Base-by-base conservation (phyloP, 2,888 invertebrate genomes). In the Drosophila anceps region DNA sequence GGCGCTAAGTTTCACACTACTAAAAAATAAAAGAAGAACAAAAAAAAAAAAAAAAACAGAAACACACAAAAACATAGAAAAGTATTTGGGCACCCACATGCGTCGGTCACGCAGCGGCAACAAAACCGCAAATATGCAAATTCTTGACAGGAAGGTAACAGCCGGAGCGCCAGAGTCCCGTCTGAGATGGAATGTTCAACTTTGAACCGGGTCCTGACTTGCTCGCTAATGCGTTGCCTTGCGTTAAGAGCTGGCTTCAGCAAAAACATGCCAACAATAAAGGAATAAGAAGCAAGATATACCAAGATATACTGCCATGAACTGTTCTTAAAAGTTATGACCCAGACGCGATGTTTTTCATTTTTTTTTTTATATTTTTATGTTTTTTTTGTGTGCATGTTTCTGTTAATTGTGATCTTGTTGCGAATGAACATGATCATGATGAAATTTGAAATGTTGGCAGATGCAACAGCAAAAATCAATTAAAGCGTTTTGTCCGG, bases 1-100 rank as follows among this genome's bases (percentile, higher is more conserved):
- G 69, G 84, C 86, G 84, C 83, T 88, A 83, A 82, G 82, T 79
- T 88, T 88, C 86, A 85, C 84, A 84, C 83, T 75, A 65, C 70
- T 57, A 69, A 68, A 68, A 44, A 51, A 48, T 18, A 15, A 9
- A 46, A 43, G 33, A 65, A 9, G 1, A 24, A 20, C 1, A 9
- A 31, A 13, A 41, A 15, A 10, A 3, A 33, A 8, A 15, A 6
- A 10, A 3, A 33, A 20, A 2, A 8, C 12, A 29, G 13, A 10
- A n/a, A 27, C 18, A 33, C 33, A 55, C 18, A 55, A 37, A 58
- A 44, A 29, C 41, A 35, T n/a, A 46, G 39, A 55, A 62, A 72
- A 43, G 64, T 57, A 66, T 64, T 74, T 20, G 57, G 70, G 70
- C 61, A 62, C 20, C 59, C 79, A 82, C 77, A 87, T 83, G 83